These are phyloP conservation scores for Malurus leucopterus DNA, from an alignment of 2,797 vertebrate species.

Conservation along the genomic window DNA sequence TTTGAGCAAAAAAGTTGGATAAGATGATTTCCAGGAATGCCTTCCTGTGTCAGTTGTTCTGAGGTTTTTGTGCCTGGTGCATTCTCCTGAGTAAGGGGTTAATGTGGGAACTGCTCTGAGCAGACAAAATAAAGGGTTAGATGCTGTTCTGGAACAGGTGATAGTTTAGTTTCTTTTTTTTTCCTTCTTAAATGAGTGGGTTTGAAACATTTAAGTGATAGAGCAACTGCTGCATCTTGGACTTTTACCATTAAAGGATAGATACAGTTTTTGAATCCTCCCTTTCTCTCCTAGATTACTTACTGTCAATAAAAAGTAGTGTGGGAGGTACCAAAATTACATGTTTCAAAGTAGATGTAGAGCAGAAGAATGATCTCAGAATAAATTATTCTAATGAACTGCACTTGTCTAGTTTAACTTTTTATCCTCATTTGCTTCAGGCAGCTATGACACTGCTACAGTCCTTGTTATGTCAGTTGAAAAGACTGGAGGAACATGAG, in stretches of 20 bases:
- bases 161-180: not conserved
- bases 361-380: constrained; percentile 39
- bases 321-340: constrained; percentile 19
- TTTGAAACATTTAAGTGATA: not conserved
- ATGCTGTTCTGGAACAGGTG: not conserved
- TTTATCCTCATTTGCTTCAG: constrained; percentile 5
- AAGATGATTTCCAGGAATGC: not conserved
- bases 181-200: not conserved
- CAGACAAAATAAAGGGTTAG: not conserved
- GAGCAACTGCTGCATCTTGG: not conserved
- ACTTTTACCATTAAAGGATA: not conserved
- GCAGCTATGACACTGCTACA: not conserved
- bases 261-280: not conserved
- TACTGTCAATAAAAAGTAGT: constrained; percentile 5
- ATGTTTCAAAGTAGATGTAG: constrained; percentile 1
- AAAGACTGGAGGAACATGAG: not conserved
- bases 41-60: not conserved
- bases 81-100: not conserved
- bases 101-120: not conserved
- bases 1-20: not conserved
- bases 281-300: not conserved
- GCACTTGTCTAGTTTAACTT: constrained; percentile 24
- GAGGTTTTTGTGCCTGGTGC: not conserved
- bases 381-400: constrained; percentile 44
- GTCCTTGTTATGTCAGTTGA: not conserved